Base-by-base conservation (phyloP, 2,113 vertebrate genomes). In the Callipepla californica region DNA sequence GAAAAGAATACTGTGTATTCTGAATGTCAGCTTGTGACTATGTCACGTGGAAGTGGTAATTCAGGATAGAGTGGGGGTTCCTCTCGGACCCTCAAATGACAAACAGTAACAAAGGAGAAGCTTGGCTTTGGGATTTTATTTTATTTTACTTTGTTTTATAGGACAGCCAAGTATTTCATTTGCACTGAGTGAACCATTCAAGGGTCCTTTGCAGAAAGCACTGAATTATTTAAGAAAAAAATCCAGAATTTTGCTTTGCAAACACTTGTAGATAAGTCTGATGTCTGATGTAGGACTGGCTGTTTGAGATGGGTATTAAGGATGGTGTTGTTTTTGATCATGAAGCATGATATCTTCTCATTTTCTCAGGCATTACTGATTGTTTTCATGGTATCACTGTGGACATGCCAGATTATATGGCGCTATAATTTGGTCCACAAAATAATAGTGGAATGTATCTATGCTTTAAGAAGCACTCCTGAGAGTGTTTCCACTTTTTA, bases 11-110 rank as follows among this genome's bases (percentile, higher is more conserved):
- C 77, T 70, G 42, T 61, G 28, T 83, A 68, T 90, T 82, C 78
- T 89, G 63, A 94, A 70, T 81, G 32, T 62, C 75, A 89, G 12
- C 55, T 93, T 88, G 58, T 84, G 90, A 55, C 51, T 91, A 21
- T 86, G 32, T 86, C 45, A 63, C 22, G 72, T 78, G 55, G 58
- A 79, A 94, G 92, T 38, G 76, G 70, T 30, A 22, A 63, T 89
- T 80, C 59, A 73, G 44, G 51, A 51, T 34, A 80, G 28, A 38
- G 30, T 38, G 1, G 23, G 12, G 7, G 78, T 87, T 91, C 81
- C 57, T 86, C 59, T 93, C 45, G 55, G 42, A 77, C 51, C 26
- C 51, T 9, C 26, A 32, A 10, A 20, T 28, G 18, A 38, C 11
- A 57, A 75, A 66, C 18, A 38, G 55, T 86, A 55, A 45, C 15